These are phyloP conservation scores for Galeruca laticollis DNA, from an alignment of 2,888 invertebrate species.

Conservation along the genomic window DNA sequence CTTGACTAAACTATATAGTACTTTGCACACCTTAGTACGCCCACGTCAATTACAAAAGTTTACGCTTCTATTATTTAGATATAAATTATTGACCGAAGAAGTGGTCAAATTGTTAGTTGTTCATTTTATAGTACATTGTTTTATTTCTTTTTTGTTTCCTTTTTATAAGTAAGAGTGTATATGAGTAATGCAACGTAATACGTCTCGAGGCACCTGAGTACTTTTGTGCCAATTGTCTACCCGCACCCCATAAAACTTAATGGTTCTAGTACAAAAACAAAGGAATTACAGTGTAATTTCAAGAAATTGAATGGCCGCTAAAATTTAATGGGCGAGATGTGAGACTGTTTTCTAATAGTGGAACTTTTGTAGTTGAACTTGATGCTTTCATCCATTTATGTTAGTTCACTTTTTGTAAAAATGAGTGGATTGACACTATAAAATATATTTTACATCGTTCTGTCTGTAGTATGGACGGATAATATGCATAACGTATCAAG, in stretches of 20 bases:
- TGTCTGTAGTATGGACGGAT: not conserved
- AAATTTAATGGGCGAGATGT: constrained; percentile 16
- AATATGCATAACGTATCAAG: too few relatives aligned
- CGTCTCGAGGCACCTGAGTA: constrained; percentile 29
- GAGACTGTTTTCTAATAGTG: constrained; percentile 4
- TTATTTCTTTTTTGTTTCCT: constrained; percentile 13
- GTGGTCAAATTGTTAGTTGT: constrained; percentile 30
- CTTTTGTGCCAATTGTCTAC: constrained; percentile 26
- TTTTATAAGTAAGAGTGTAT: constrained; percentile 12
- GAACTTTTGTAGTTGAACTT: not conserved
- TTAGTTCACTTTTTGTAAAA: not conserved
- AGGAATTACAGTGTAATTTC: constrained; percentile 24
- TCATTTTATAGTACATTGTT: constrained; percentile 36
- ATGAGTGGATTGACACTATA: not conserved
- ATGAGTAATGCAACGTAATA: constrained; percentile 25
- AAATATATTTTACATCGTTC: not conserved
- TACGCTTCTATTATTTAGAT: constrained; percentile 38
- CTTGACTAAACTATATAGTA: constrained; percentile 23
- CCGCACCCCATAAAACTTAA: constrained; percentile 35
- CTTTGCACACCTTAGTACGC: constrained; percentile 39
- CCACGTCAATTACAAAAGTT: constrained; percentile 34
- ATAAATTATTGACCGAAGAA: constrained; percentile 30
- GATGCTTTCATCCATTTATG: not conserved
- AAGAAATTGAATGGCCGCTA: constrained; percentile 14
- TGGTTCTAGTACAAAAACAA: constrained; percentile 31